phyloP scores from a whole-genome alignment of 2,113 vertebrate genomes.

The Xiphias gladius region DNA sequence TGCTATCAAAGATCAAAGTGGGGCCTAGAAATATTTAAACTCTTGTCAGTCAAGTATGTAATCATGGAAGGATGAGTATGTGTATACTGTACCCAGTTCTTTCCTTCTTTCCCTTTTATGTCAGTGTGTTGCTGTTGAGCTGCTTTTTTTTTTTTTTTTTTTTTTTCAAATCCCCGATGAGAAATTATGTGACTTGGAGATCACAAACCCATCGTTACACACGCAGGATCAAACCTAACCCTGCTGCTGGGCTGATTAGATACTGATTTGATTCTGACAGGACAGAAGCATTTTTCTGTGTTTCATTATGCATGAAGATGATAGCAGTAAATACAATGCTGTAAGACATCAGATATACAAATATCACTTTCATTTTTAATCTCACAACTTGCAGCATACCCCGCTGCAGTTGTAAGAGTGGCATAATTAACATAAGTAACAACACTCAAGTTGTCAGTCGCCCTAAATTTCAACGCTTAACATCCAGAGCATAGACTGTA shows the following conservation, averaged over 20 bases:
- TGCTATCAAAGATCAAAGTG: background rate
- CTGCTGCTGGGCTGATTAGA: background rate
- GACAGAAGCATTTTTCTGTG: slow-evolving; percentile 19
- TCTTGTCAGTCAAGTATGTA: background rate
- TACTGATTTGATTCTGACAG: slow-evolving; percentile 6
- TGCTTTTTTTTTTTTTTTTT: background rate
- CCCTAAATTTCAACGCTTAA: slow-evolving; percentile 11
- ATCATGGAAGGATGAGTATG: background rate
- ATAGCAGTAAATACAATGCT: slow-evolving; percentile 17
- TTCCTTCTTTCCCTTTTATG: background rate
- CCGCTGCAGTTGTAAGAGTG: slow-evolving; percentile 17
- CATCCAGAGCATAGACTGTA: background rate
- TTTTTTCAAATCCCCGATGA: background rate
- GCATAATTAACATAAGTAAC: slow-evolving; percentile 33
- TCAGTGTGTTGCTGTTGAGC: background rate
- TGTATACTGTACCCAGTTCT: background rate
- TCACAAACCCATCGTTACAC: slow-evolving; percentile 29
- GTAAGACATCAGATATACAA: slow-evolving; percentile 20
- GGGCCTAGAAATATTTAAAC: background rate
- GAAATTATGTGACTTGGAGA: background rate
- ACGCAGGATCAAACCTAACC: slow-evolving; percentile 18
- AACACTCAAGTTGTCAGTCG: background rate
- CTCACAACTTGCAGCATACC: background rate
- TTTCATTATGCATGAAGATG: slow-evolving; percentile 39
- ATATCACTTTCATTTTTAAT: slow-evolving; percentile 46